Conservation (phyloP, 2,888 invertebrate genomes). For the Papilio elwesi region DNA sequence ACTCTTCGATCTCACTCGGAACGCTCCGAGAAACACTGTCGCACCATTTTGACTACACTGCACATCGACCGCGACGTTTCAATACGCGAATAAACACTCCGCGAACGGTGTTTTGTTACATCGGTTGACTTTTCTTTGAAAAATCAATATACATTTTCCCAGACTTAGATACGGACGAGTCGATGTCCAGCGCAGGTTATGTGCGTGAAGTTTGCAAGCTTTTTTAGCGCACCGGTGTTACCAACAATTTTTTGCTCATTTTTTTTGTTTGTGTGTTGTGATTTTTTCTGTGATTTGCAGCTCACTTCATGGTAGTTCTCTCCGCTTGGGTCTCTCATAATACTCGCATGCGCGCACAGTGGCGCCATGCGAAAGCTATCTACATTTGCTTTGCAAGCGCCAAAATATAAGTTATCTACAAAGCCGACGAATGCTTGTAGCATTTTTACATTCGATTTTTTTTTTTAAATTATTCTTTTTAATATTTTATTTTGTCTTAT, state of each 20-base stretch:
- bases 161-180: conserved; percentile 83
- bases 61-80: conserved; percentile 79
- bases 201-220: conserved; percentile 85
- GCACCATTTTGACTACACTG: conserved; percentile 82
- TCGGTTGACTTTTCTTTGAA: conserved; percentile 85
- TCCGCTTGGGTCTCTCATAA: conserved; percentile 73
- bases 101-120: conserved; percentile 84
- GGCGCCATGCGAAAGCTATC: conserved; percentile 41
- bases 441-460: neutral
- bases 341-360: conserved; percentile 53
- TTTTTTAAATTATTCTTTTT: neutral
- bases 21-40: conserved; percentile 79
- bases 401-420: conserved; percentile 19
- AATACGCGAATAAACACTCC: conserved; percentile 82
- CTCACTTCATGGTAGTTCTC: conserved; percentile 69
- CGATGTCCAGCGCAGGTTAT: conserved; percentile 85
- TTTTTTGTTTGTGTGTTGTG: conserved; percentile 83
- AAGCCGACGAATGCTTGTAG: neutral
- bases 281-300: conserved; percentile 80
- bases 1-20: conserved; percentile 81
- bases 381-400: conserved; percentile 1
- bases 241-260: conserved; percentile 84
- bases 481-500: neutral
- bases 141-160: conserved; percentile 86
- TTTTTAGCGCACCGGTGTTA: conserved; percentile 85